Evolutionary conservation across 2,888 invertebrate genomes (phyloP), one percentile per base, ranked within the genome.

Genomic region (Campoletis raptor): DNA sequence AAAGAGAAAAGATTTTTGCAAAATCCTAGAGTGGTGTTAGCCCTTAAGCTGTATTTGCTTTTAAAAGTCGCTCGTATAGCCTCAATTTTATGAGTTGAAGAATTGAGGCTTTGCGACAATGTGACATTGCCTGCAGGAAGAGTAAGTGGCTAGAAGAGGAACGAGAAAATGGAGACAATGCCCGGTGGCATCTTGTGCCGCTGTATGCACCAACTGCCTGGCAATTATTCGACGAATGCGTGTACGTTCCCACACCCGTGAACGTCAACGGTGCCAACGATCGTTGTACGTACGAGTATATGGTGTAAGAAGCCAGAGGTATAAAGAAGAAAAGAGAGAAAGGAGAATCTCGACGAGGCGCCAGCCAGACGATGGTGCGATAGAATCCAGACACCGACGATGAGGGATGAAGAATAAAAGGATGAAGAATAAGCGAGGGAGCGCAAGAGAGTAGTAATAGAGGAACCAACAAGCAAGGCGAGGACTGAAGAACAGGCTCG

Each of bases 151-250:
- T 66, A 30, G 54, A 76, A 80, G 42, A 78, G 77, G 30, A 45
- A 69, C 73, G 72, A 85, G 87, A 88, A 69, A 83, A 83, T 74
- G 83, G 80, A 89, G 89, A 92, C 91, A 92, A 92, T 91, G 89
- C 87, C 80, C 42, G 69, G 78, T 78, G 85, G 86, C 81, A 78
- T 86, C 83, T 83, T n/a, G 52, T 45, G 48, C 70, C 67, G 57
- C 30, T 74, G 72, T 69, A 48, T 76, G 70, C 83, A 57, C 52
- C 69, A 73, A 76, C 79, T 79, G 54, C 74, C 70, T 76, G 88
- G 90, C 91, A 90, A 92, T 92, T 92, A 92, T 90, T 90, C 91
- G 91, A 90, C 91, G 90, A 91, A 92, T 91, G 91, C 91, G 90
- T 90, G 91, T 84, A 87, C 78, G 78, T 70, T 86, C 88, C 81